These are phyloP conservation scores for Apis cerana DNA, from an alignment of 1,140 invertebrate species.

Conservation along the genomic window DNA sequence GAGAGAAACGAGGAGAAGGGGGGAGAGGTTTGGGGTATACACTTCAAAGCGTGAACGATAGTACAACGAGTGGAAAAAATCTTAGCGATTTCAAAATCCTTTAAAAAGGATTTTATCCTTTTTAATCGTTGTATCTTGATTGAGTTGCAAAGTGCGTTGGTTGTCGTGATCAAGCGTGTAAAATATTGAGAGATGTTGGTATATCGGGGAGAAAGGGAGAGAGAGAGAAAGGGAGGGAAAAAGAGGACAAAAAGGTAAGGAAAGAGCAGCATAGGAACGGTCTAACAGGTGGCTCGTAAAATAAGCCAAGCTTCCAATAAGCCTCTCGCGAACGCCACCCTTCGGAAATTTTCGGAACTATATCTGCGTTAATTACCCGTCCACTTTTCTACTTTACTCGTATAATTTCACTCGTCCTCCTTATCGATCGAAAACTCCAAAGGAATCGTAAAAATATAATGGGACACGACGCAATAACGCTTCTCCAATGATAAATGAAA, in stretches of 20 bases:
- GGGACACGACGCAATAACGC: neutral
- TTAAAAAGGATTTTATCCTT: too few species aligned
- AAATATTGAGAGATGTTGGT: neutral
- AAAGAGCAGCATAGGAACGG: conserved; percentile 39
- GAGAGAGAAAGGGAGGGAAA: neutral
- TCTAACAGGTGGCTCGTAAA: conserved; percentile 69
- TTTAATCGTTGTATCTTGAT: too few species aligned
- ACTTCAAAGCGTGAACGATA: too few species aligned
- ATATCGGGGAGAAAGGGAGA: too few species aligned
- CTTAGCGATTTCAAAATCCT: too few species aligned
- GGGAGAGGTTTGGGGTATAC: neutral
- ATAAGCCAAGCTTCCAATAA: conserved; percentile 56
- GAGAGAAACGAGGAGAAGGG: neutral
- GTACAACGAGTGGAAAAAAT: too few species aligned
- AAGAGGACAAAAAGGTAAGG: conserved; percentile 20
- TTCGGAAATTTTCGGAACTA: conserved; percentile 42
- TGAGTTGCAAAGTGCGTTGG: too few species aligned
- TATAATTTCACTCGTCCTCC: neutral
- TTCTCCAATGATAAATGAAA: too few species aligned
- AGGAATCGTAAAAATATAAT: neutral
- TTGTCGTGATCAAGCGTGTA: neutral
- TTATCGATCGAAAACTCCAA: too few species aligned
- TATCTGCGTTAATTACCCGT: conserved; percentile 31
- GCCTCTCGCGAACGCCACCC: conserved; percentile 27
- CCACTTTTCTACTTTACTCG: neutral